Evolutionary conservation across 2,113 vertebrate genomes (phyloP), one percentile per base, ranked within the genome.

Genomic region (Willisornis vidua): DNA sequence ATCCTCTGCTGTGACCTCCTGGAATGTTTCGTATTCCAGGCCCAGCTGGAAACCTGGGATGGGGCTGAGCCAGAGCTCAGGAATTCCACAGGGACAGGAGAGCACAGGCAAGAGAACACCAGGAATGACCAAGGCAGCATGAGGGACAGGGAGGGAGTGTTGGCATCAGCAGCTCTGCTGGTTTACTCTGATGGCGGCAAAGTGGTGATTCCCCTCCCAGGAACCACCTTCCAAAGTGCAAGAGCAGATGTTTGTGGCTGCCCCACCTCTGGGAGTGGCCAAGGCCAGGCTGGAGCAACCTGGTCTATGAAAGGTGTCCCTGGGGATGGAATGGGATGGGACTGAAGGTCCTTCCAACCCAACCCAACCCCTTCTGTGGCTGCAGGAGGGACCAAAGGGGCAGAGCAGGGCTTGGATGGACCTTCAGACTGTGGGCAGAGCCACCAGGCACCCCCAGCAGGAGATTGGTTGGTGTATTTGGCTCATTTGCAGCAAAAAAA

Each of bases 141-240:
- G 14, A 35, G 14, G n/a, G 35, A 14, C 57, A 59, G 57, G 57
- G n/a, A 59, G n/a, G 58, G n/a, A 24, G n/a, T 9, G 57, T 23
- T 7, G 57, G n/a, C 23, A 33, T 55, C 54, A 55, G 55, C 43
- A 52, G 33, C 0, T 1, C 39, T 52, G 33, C 59, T 33, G 65
- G 45, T 65, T 61, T 14, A 18, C 26, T 73, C 35, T 43, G 16
- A 20, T 23, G 12, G 2, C 52, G 16, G 67, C 43, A 22, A 10
- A 19, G 59, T 5, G 15, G 7, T 15, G 16, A 11, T 14, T 37
- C 4, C 19, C 9, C 23, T 17, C 48, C 43, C 20, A 26, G 48
- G 24, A 63, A 35, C 19, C 31, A 0, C 31, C 23, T 19, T 33
- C 76, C 12, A 0, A 8, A 9, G 6, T 2, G 35, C 15, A 8